phyloP scores from a whole-genome alignment of 2,113 vertebrate species.

The Sceloporus undulatus region DNA sequence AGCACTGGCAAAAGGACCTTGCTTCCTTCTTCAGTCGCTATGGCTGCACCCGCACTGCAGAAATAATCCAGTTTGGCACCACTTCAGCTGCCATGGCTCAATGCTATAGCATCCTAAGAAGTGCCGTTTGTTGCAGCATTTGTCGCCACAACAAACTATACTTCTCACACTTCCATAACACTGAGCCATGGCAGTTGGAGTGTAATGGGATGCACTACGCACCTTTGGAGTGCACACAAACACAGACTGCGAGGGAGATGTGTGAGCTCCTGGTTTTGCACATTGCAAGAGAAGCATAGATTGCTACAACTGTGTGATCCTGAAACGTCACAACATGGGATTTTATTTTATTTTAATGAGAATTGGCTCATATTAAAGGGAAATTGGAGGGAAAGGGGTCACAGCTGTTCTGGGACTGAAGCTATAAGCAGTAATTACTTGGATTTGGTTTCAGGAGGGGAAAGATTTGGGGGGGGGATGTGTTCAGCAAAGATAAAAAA shows the following conservation, averaged over 20 bases:
- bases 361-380: background rate
- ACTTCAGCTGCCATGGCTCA: no score
- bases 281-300: no score
- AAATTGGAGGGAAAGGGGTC: constrained; percentile 6
- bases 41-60: no score
- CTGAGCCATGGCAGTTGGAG: no score
- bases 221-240: background rate
- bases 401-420: constrained; percentile 35
- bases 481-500: constrained; percentile 38
- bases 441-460: constrained; percentile 39
- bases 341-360: background rate
- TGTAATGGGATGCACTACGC: background rate
- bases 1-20: no score
- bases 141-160: no score
- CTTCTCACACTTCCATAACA: no score
- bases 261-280: background rate
- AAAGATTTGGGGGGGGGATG: background rate
- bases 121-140: no score
- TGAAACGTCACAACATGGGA: background rate
- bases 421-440: constrained; percentile 35
- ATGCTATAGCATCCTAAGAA: no score
- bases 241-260: background rate
- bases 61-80: no score
- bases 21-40: no score
- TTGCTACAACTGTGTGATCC: background rate